Base-by-base conservation (phyloP, 2,888 invertebrate species). In the Malachius bipustulatus region DNA sequence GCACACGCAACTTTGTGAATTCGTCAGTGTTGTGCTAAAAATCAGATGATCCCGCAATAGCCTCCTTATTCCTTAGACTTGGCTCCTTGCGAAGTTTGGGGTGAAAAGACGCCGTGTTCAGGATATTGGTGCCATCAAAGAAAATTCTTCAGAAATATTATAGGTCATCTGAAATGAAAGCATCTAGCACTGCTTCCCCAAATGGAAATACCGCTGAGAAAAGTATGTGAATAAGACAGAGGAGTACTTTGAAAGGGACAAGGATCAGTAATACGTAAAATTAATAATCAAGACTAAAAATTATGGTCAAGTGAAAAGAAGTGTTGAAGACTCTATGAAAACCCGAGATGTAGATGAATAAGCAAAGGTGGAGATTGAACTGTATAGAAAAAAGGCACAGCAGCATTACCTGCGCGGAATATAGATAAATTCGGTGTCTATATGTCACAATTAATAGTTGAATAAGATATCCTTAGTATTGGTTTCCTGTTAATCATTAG, bases 171-270 rank as follows among this genome's bases (percentile, higher is more conserved):
- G 6, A 8, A 19, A 19, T 6, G 24, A 19, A 19, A n/a, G n/a
- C n/a, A 19, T 19, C 24, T n/a, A 19, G 24, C 6, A 19, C 24
- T 19, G 24, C 24, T 19, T 19, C 24, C n/a, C n/a, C 6, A 19
- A 19, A 19, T 19, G 24, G n/a, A 19, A 19, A 19, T 19, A 19
- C 24, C 24, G n/a, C 24, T 19, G 24, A n/a, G 24, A 19, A 19
- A 19, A 19, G 24, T 19, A 19, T 19, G 24, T 19, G 24, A 19
- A 19, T 19, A 19, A n/a, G 6, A 19, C 6, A 19, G 24, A n/a
- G 6, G 24, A 19, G 24, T 19, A 19, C 24, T 19, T 19, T 19
- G 24, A 19, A 19, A 19, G 24, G 24, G 24, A 19, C 24, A 19
- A 19, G 24, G 24, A n/a, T 8, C 24, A n/a, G n/a, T 19, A 19